Evolutionary conservation across 2,888 invertebrate species (phyloP).

Genomic region (Pachydiplax longipennis): DNA sequence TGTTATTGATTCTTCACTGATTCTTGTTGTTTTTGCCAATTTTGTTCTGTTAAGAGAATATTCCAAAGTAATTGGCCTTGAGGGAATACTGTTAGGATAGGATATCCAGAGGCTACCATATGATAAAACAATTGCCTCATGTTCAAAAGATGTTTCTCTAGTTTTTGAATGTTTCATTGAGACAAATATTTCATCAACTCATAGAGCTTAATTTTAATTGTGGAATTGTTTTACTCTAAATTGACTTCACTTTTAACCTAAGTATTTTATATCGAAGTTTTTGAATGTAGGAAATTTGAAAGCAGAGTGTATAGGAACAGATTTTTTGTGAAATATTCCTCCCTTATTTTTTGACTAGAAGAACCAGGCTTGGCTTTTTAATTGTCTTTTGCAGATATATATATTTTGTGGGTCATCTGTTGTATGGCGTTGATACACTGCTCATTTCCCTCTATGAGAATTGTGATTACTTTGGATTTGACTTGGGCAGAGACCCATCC

Average conservation of each 20-base stretch:
- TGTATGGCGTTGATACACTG: neutral
- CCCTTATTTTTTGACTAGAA: neutral
- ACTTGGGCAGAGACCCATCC: neutral
- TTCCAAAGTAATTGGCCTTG: neutral
- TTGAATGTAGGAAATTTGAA: neutral
- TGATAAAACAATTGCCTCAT: neutral
- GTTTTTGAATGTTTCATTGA: neutral
- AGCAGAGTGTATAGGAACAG: neutral
- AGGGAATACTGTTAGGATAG: neutral
- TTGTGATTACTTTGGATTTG: neutral
- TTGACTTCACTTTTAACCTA: neutral
- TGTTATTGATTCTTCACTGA: neutral
- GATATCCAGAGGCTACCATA: neutral
- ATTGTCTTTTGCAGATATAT: neutral
- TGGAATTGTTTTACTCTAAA: neutral
- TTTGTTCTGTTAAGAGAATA: neutral
- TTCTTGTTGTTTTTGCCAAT: neutral
- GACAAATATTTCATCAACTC: neutral
- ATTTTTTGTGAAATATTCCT: neutral
- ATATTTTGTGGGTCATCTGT: neutral
- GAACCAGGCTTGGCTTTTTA: conserved; percentile 25
- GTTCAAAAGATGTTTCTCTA: neutral
- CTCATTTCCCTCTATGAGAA: neutral
- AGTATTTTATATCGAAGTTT: conserved; percentile 1
- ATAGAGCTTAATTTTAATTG: neutral